These are phyloP conservation scores for Zele albiditarsus DNA, from an alignment of 2,888 invertebrate species.

Conservation along the genomic window DNA sequence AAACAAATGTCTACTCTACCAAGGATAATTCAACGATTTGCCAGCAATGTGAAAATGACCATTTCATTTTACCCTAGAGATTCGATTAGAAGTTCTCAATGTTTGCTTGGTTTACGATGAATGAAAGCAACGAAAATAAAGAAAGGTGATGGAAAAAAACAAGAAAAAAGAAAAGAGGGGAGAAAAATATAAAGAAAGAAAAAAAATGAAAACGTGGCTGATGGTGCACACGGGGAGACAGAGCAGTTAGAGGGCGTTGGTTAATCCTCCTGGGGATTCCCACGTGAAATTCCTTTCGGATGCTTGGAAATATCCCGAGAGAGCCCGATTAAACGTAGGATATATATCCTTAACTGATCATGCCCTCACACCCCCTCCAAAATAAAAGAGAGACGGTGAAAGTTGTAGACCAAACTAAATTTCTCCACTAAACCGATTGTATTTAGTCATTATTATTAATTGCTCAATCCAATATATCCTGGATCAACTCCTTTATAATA, in stretches of 20 bases:
- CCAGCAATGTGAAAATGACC: not conserved
- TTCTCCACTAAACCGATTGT: slow-evolving; percentile 1
- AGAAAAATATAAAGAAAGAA: no score
- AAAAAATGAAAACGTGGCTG: not conserved
- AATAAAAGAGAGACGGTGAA: slow-evolving; percentile 1
- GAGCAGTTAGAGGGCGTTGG: not conserved
- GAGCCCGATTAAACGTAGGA: slow-evolving; percentile 12
- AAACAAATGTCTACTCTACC: not conserved
- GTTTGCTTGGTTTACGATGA: not conserved
- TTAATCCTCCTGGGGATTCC: slow-evolving; percentile 12
- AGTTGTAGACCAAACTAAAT: not conserved
- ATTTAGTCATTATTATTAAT: not conserved
- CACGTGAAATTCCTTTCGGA: slow-evolving; percentile 15
- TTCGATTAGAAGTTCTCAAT: not conserved
- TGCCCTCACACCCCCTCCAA: slow-evolving; percentile 16
- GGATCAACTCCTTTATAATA: slow-evolving; percentile 1
- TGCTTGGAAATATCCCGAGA: slow-evolving; percentile 12
- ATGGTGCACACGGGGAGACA: not conserved
- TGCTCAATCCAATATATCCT: not conserved
- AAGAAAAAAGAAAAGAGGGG: not conserved
- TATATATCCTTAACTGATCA: slow-evolving; percentile 38
- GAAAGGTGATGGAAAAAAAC: not conserved
- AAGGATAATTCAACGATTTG: slow-evolving; percentile 34
- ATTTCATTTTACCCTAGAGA: not conserved
- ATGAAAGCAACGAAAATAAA: slow-evolving; percentile 4